Conservation (phyloP, 1,140 invertebrate species). For the Lordiphosa clarofinis region DNA sequence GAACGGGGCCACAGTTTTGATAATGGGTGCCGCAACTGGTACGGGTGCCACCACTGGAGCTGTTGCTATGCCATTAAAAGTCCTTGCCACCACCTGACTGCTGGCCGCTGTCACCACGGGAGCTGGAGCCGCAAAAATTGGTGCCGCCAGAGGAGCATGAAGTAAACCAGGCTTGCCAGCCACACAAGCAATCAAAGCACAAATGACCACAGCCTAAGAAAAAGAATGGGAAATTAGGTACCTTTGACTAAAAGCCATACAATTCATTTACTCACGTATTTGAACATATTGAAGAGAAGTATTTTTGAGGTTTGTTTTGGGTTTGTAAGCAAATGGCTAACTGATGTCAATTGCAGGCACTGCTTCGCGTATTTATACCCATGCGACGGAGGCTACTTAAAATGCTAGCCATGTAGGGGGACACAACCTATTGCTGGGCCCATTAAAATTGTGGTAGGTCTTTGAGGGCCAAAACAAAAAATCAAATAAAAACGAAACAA, state of each 20-base stretch:
- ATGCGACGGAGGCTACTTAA: conserved; percentile 35
- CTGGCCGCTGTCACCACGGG: conserved; percentile 79
- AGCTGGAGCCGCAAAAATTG: conserved; percentile 13
- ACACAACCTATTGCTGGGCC: conserved; percentile 18
- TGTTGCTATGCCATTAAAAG: conserved; percentile 79
- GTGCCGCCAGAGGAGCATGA: conserved; percentile 60
- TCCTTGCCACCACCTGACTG: conserved; percentile 80
- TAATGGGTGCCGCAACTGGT: conserved; percentile 14
- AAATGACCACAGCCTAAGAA: conserved; percentile 53
- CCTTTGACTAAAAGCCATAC: background rate
- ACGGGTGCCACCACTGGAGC: conserved; percentile 54
- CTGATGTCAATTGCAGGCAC: conserved; percentile 44
- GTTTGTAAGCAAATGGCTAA: conserved; percentile 37
- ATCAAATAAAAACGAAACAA: background rate
- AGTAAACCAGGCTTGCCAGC: conserved; percentile 72
- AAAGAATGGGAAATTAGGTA: background rate
- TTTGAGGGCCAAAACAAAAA: conserved; percentile 46
- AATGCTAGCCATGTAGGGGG: conserved; percentile 19
- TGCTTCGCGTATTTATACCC: conserved; percentile 56
- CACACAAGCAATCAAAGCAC: conserved; percentile 74
- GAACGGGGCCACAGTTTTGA: conserved; percentile 3
- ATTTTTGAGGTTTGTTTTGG: conserved; percentile 23
- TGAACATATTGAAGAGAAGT: conserved; percentile 61
- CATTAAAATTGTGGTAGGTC: conserved; percentile 62
- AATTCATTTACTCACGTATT: conserved; percentile 59